A percentile compares a stretch with the other conserved stretches of the same genome.
Evolutionary conservation across 2,113 vertebrate genomes (phyloP).

Genomic region (Benitochromis conjunctus): DNA sequence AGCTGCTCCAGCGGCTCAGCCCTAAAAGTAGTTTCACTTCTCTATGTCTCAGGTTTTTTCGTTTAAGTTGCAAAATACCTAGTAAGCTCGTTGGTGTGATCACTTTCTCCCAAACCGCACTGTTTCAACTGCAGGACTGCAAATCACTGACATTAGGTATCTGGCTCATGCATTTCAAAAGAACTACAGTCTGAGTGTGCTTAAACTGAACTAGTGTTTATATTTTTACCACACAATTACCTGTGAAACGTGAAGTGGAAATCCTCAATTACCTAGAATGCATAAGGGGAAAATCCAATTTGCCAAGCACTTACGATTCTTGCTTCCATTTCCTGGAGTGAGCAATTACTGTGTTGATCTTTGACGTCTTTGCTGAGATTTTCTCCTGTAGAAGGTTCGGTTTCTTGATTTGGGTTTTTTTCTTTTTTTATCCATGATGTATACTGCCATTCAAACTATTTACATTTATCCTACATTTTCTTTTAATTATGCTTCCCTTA

Average conservation of each 20-base stretch:
- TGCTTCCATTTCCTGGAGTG: constrained; percentile 8
- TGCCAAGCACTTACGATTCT: neutral
- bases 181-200: neutral
- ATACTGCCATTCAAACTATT: neutral
- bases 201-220: constrained; percentile 1
- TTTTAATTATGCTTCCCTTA: neutral
- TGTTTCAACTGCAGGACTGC: neutral
- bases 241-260: constrained; percentile 27
- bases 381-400: neutral
- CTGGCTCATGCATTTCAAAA: neutral
- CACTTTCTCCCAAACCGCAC: constrained; percentile 56
- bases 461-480: neutral
- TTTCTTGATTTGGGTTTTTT: neutral
- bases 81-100: constrained; percentile 44
- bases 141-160: neutral
- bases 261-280: constrained; percentile 31
- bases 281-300: constrained; percentile 8
- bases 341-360: neutral
- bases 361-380: neutral
- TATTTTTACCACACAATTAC: neutral
- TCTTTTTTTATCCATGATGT: neutral
- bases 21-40: constrained; percentile 74
- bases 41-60: constrained; percentile 57
- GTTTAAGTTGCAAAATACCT: constrained; percentile 73
- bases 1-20: constrained; percentile 69